phyloP scores from a whole-genome alignment of 2,888 invertebrate species.

The Catocala sponsa region DNA sequence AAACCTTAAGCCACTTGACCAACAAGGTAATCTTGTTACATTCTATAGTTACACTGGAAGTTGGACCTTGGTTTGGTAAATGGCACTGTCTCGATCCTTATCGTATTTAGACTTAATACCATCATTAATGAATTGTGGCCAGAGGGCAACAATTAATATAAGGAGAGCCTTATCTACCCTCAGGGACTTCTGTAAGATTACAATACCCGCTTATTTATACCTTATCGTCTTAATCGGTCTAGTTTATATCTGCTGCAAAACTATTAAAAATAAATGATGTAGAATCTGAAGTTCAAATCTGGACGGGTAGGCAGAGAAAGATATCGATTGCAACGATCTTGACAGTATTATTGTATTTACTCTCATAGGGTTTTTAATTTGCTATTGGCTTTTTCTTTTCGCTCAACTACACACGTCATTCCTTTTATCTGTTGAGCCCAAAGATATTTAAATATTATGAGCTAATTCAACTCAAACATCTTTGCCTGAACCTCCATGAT shows the following conservation, averaged over 20 bases:
- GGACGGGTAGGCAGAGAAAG: no score
- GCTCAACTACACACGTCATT: no score
- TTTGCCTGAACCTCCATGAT: background rate
- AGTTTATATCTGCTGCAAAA: background rate
- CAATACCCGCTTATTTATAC: slow-evolving; percentile 6
- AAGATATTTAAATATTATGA: no score
- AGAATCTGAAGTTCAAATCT: no score
- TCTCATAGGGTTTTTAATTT: no score
- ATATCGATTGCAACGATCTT: no score
- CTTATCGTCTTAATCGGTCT: background rate
- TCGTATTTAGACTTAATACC: slow-evolving; percentile 20
- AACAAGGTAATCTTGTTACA: no score
- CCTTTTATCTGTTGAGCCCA: no score
- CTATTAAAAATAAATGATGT: background rate
- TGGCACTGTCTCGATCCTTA: slow-evolving; percentile 3
- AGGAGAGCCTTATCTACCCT: slow-evolving; percentile 18
- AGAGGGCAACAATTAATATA: slow-evolving; percentile 25
- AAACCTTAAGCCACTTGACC: no score
- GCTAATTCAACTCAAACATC: no score
- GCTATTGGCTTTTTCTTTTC: no score
- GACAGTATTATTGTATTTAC: no score
- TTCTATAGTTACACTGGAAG: background rate
- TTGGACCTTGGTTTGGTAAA: slow-evolving; percentile 6
- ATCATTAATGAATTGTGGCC: slow-evolving; percentile 22
- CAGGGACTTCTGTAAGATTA: slow-evolving; percentile 11